Conservation (phyloP, 2,113 vertebrate genomes). For the Ptilonorhynchus violaceus region DNA sequence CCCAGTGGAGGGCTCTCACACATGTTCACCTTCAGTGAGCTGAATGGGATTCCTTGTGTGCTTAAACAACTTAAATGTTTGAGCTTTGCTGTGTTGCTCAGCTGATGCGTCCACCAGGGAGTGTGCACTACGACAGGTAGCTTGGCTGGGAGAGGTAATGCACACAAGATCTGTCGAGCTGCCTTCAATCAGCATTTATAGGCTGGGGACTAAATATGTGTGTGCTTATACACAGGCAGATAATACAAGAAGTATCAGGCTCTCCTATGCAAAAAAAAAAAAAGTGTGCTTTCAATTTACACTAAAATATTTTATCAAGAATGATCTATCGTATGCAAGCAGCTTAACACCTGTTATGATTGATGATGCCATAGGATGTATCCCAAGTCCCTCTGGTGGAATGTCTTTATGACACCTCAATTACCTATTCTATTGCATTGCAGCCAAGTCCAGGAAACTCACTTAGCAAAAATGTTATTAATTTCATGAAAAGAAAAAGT, state of each 20-base stretch:
- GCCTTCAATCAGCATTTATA: background rate
- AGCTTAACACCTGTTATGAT: background rate
- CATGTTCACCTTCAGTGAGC: background rate
- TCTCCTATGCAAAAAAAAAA: background rate
- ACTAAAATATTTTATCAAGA: background rate
- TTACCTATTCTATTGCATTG: background rate
- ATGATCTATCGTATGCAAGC: background rate
- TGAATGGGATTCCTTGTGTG: constrained; percentile 21
- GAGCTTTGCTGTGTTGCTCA: background rate
- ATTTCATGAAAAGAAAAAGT: background rate
- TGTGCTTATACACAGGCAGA: background rate
- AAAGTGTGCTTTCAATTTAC: background rate
- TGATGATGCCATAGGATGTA: background rate
- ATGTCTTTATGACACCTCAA: background rate
- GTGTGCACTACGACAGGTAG: background rate
- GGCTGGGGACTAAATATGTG: background rate
- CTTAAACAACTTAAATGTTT: background rate
- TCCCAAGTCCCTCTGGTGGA: background rate
- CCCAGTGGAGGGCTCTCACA: background rate
- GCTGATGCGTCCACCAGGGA: background rate
- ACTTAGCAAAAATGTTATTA: background rate
- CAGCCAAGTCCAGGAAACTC: background rate
- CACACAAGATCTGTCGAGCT: background rate
- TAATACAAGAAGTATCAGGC: background rate
- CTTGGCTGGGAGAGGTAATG: background rate